Base-by-base conservation (phyloP, 1,140 invertebrate genomes). In the Apis mellifera region DNA sequence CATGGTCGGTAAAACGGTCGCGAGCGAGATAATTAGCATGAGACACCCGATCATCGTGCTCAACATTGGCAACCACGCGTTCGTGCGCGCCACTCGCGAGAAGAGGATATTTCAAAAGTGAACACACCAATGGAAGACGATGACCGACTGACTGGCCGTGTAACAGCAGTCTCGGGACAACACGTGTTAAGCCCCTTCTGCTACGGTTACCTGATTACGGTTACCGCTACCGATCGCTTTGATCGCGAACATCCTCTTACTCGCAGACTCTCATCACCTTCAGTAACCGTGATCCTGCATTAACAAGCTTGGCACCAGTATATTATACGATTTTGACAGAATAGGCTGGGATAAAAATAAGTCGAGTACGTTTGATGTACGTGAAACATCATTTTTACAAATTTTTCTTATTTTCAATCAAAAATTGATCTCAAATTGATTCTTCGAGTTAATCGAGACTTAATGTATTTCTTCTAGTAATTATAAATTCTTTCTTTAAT, bases 141-240 rank as follows among this genome's bases (percentile, higher is more conserved):
- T 62, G 48, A 71, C 62, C 70, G 60, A 78, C 82, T 55, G 86
- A 86, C 86, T 84, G 86, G 73, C 72, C 48, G 64, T 68, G 70
- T 76, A 80, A 50, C 81, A 65, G 57, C n/a, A 48, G n/a, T 57
- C 66, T 54, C 54, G 50, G 62, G 26, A 26, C 32, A 23, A 60
- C 76, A 82, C 76, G 62, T 80, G 84, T 48, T 78, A 76, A 65
- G 13, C 76, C 85, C 73, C 84, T 87, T 70, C 85, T 80, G 72
- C 71, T 60, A 75, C 71, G 32, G 71, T 78, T 70, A 59, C 65
- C 26, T 62, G 15, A 42, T 42, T 42, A 42, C 32, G 32, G 32
- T 42, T 15, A 71, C 75, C 57, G 54, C 59, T 78, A 78, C 55
- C 21, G 50, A n/a, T 9, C 55, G 17, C 55, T 54, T 50, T 52